phyloP scores from a whole-genome alignment of 2,797 vertebrate species.

The Cyprinodon diabolis region DNA sequence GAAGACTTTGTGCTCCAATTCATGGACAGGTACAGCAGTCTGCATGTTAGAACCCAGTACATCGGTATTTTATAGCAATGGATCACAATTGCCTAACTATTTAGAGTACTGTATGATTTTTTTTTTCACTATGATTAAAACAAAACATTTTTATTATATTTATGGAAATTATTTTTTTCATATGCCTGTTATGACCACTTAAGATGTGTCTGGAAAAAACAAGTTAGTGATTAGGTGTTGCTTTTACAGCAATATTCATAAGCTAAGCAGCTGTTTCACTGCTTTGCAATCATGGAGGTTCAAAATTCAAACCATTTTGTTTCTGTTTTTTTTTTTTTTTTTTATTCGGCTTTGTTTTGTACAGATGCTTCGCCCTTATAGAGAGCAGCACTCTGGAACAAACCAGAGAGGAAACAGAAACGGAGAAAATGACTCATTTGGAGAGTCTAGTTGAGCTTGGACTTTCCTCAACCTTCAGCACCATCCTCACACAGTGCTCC shows the following conservation, averaged over 20 bases:
- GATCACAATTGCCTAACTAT: neutral
- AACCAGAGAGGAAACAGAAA: conserved; percentile 96
- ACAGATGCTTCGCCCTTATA: conserved; percentile 96
- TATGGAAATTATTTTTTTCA: too few species aligned
- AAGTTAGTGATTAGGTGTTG: neutral
- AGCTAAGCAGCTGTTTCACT: neutral
- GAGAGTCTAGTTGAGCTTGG: conserved; percentile 96
- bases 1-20: conserved; percentile 98
- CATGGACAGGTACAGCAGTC: conserved; percentile 92
- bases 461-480: conserved; percentile 96
- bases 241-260: neutral
- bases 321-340: conserved; percentile 6
- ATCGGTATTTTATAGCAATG: neutral
- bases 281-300: neutral
- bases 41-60: neutral
- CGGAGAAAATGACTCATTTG: conserved; percentile 97
- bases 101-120: neutral
- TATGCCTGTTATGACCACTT: too few species aligned
- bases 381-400: conserved; percentile 97
- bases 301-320: neutral
- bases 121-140: too few species aligned
- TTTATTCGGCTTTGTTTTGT: conserved; percentile 17
- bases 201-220: neutral
- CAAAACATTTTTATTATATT: too few species aligned
- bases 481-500: conserved; percentile 96